These are phyloP conservation scores for Anabas testudineus DNA, from an alignment of 2,797 vertebrate genomes.

Conservation along the genomic window DNA sequence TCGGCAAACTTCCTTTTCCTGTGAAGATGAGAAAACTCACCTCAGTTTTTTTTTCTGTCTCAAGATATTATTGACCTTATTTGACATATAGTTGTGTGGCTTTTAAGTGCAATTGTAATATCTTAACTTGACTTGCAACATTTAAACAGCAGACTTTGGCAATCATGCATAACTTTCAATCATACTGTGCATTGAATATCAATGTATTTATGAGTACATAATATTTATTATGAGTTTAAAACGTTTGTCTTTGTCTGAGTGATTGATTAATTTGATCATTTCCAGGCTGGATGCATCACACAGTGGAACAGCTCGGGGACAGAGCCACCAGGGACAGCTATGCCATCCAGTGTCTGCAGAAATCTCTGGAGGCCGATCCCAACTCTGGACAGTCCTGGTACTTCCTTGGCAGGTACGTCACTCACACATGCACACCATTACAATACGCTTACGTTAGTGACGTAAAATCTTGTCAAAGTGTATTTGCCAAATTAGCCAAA, in stretches of 20 bases:
- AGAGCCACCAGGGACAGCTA: constrained; percentile 96
- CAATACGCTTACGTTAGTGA: neutral
- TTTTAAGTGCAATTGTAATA: too few relatives aligned
- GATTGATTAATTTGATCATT: neutral
- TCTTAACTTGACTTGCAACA: too few relatives aligned
- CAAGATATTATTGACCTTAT: neutral
- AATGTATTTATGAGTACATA: too few relatives aligned
- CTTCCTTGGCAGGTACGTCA: constrained; percentile 96
- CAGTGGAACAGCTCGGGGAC: constrained; percentile 97
- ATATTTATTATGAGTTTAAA: too few relatives aligned
- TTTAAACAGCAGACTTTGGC: too few relatives aligned
- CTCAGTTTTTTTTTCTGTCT: neutral
- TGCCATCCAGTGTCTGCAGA: constrained; percentile 99
- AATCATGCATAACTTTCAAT: too few relatives aligned
- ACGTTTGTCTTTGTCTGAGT: neutral
- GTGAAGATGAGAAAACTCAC: neutral
- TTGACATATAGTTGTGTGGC: neutral
- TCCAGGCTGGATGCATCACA: constrained; percentile 99
- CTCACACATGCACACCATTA: neutral
- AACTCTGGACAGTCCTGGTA: constrained; percentile 99
- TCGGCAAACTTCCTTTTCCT: neutral
- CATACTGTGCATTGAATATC: too few relatives aligned
- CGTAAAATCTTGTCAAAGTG: neutral
- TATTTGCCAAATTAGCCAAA: too few relatives aligned
- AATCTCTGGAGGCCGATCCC: constrained; percentile 98